Percentiles rank a stretch among this genome's conserved stretches.
phyloP scores from a whole-genome alignment of 2,797 vertebrate genomes.

The Chaetodon trifasciatus region DNA sequence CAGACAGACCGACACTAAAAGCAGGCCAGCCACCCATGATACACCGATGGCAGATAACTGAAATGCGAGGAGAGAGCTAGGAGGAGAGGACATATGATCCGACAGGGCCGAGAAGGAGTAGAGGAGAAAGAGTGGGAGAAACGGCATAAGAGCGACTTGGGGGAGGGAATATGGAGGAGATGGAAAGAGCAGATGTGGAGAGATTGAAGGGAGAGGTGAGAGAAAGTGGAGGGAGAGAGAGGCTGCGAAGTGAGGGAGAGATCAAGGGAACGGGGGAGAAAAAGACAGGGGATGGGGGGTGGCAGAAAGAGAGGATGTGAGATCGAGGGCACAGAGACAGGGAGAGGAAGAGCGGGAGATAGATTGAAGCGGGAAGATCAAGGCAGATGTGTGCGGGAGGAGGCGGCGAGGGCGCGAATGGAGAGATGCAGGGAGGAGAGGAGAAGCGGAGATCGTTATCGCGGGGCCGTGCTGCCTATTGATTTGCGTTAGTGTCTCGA shows the following conservation, averaged over 20 bases:
- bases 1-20: slow-evolving; percentile 72
- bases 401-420: slow-evolving; percentile 55
- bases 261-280: slow-evolving; percentile 58
- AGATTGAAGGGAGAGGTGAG: slow-evolving; percentile 72
- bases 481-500: slow-evolving; percentile 77
- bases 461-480: slow-evolving; percentile 75
- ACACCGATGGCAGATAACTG: slow-evolving; percentile 68
- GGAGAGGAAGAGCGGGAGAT: slow-evolving; percentile 66
- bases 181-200: slow-evolving; percentile 42
- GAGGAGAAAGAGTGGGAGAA: slow-evolving; percentile 12
- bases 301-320: slow-evolving; percentile 48
- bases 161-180: slow-evolving; percentile 44
- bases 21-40: slow-evolving; percentile 60
- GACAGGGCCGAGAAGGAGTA: slow-evolving; percentile 34
- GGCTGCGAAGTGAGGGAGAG: slow-evolving; percentile 43
- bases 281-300: slow-evolving; percentile 26
- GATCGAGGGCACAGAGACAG: slow-evolving; percentile 59
- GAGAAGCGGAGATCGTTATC: slow-evolving; percentile 78
- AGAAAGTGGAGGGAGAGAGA: slow-evolving; percentile 54
- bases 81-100: slow-evolving; percentile 46
- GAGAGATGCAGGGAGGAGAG: slow-evolving; percentile 73
- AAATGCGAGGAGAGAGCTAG: slow-evolving; percentile 55
- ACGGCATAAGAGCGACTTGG: slow-evolving; percentile 29
- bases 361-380: slow-evolving; percentile 75
- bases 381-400: slow-evolving; percentile 72